Conservation (phyloP, 1,140 invertebrate genomes). For the Cardiocondyla obscurior region DNA sequence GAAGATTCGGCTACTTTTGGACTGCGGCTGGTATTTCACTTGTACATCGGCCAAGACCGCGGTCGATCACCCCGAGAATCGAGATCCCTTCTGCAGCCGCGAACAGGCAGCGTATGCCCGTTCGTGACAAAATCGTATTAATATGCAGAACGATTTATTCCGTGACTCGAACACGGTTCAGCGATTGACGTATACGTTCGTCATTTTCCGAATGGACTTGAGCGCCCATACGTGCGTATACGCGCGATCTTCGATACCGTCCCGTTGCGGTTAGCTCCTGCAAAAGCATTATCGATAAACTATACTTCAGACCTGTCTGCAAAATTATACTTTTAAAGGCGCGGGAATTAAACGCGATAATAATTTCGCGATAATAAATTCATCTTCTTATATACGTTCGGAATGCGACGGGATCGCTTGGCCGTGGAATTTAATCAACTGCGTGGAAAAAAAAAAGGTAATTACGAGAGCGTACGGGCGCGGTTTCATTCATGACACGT, state of each 20-base stretch:
- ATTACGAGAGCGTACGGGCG: background rate
- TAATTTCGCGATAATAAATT: background rate
- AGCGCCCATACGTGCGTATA: background rate
- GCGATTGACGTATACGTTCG: constrained; percentile 40
- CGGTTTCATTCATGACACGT: constrained; percentile 16
- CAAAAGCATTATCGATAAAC: constrained; percentile 46
- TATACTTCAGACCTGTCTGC: background rate
- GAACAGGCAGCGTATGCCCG: background rate
- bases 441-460: background rate
- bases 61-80: constrained; percentile 32
- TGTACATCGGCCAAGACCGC: constrained; percentile 30
- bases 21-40: constrained; percentile 12
- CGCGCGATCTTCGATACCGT: background rate
- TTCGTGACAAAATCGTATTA: constrained; percentile 31
- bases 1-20: background rate
- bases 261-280: background rate
- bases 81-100: background rate
- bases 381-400: background rate
- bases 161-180: background rate
- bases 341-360: background rate
- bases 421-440: background rate
- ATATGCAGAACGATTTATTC: constrained; percentile 1
- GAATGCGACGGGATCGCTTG: background rate
- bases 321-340: background rate
- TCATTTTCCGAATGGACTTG: constrained; percentile 2